These are phyloP conservation scores for Stegodyphus mimosarum DNA, from an alignment of 1,140 invertebrate genomes.

Conservation along the genomic window DNA sequence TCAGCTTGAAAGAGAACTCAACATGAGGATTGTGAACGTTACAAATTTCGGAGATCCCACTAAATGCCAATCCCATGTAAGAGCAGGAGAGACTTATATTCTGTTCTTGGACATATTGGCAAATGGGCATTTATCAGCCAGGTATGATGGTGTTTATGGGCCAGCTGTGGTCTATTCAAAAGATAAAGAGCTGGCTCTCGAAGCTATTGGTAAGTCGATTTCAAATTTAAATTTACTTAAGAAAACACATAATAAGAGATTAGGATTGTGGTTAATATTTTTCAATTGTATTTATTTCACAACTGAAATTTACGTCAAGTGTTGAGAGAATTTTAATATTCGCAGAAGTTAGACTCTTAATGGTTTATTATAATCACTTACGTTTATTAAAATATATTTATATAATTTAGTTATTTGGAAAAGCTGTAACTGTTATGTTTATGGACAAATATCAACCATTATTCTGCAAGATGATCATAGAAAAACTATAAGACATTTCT, in stretches of 20 bases:
- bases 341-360: too few species aligned
- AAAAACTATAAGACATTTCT: too few species aligned
- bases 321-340: too few species aligned
- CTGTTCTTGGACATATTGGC: constrained; percentile 33
- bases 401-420: too few species aligned
- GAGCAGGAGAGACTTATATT: constrained; percentile 44
- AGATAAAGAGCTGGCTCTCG: constrained; percentile 37
- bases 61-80: constrained; percentile 44
- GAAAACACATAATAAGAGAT: background rate
- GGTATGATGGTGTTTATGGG: constrained; percentile 46
- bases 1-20: constrained; percentile 29
- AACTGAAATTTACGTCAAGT: too few species aligned
- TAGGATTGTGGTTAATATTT: too few species aligned
- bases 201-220: constrained; percentile 44
- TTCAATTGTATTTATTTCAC: too few species aligned
- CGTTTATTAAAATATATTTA: too few species aligned
- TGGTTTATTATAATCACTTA: too few species aligned
- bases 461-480: too few species aligned
- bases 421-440: too few species aligned
- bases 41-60: constrained; percentile 49
- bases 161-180: constrained; percentile 38
- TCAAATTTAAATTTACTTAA: background rate
- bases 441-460: too few species aligned
- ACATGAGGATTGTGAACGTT: constrained; percentile 37
- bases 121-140: constrained; percentile 29